phyloP scores from a whole-genome alignment of 2,888 invertebrate species.

The Brenthis hecate region DNA sequence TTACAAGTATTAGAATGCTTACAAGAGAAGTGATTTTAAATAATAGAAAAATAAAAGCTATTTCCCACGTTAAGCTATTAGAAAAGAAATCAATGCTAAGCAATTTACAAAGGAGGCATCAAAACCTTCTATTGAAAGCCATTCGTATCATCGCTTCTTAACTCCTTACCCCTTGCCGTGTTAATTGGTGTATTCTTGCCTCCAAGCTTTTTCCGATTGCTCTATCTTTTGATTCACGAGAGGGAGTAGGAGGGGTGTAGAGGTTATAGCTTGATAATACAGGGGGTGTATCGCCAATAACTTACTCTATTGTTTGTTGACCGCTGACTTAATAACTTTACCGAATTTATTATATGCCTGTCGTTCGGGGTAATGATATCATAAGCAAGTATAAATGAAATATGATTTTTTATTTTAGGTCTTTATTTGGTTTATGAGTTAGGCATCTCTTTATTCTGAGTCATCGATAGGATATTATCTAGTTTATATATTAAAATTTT shows the following conservation, averaged over 20 bases:
- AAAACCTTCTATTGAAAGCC: slow-evolving; percentile 21
- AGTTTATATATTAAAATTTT: no score
- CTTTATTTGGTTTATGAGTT: no score
- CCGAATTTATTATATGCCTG: slow-evolving; percentile 72
- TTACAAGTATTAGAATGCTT: neutral
- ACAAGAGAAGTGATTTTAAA: neutral
- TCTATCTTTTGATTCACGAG: slow-evolving; percentile 60
- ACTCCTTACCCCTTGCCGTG: slow-evolving; percentile 54
- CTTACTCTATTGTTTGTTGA: slow-evolving; percentile 79
- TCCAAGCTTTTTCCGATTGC: slow-evolving; percentile 75
- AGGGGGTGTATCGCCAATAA: slow-evolving; percentile 79
- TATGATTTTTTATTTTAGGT: no score
- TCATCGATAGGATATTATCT: no score
- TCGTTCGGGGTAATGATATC: slow-evolving; percentile 62
- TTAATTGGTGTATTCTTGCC: slow-evolving; percentile 76
- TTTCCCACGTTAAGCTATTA: slow-evolving; percentile 10
- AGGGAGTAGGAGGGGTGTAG: slow-evolving; percentile 48
- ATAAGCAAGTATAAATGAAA: no score
- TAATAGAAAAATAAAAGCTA: slow-evolving; percentile 1
- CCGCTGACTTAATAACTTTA: slow-evolving; percentile 80
- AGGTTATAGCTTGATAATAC: slow-evolving; percentile 63
- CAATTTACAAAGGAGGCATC: slow-evolving; percentile 25
- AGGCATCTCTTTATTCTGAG: no score
- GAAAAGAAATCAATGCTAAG: slow-evolving; percentile 15
- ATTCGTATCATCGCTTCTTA: slow-evolving; percentile 22